Evolutionary conservation across 1,140 invertebrate genomes (phyloP), one percentile per base, ranked within the genome.

Genomic region (Teleogryllus occipitalis): DNA sequence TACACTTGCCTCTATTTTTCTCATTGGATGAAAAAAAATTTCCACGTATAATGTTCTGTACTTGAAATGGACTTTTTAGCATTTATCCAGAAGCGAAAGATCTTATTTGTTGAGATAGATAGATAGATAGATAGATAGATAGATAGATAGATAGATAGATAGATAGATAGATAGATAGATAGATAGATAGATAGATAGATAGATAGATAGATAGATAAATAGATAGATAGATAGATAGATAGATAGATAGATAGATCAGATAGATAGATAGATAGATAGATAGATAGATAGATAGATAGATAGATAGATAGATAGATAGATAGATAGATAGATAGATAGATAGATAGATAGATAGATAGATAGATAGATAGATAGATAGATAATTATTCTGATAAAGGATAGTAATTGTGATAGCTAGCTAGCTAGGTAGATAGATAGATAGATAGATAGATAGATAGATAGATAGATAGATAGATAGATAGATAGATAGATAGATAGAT

Each of bases 311-410:
- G 18, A 75, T 75, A 75, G 18, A 75, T 75, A 75, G 18, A 75
- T 75, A 75, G 18, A 75, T 75, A 75, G 18, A 75, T 75, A 75
- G 18, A 75, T 75, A 75, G 18, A 75, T 75, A 75, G 18, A 75
- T 75, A 75, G 18, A 75, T 75, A 75, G 18, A 75, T 75, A 75
- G 18, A 75, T 75, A 75, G 18, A 75, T 75, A 75, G 18, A 75
- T 75, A 75, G 18, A 75, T 75, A 75, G 18, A 75, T 75, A 75
- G n/a, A n/a, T n/a, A n/a, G n/a, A n/a, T n/a, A n/a, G n/a, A n/a
- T n/a, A n/a, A n/a, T n/a, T n/a, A n/a, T 10, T 12, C 22, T 12
- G 18, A 75, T 75, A 75, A n/a, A n/a, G n/a, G n/a, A n/a, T n/a
- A n/a, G n/a, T n/a, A n/a, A n/a, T n/a, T n/a, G n/a, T n/a, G 18